Evolutionary conservation across 1,140 invertebrate species (phyloP).

Genomic region (Drosophila lacertosa): DNA sequence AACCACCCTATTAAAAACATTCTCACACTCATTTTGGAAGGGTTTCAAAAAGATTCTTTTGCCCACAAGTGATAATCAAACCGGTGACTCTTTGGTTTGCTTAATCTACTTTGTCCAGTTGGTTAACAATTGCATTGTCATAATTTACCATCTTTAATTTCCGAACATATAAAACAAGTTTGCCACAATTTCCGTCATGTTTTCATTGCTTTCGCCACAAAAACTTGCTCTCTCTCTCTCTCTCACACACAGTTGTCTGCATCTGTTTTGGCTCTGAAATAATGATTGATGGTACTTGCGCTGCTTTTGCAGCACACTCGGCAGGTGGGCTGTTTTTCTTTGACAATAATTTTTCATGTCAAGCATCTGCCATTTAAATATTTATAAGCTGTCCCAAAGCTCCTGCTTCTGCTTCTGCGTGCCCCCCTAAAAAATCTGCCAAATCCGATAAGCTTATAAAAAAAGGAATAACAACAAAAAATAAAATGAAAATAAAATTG

Average conservation of each 20-base stretch:
- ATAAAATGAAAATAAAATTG: slow-evolving; percentile 22
- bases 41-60: too few species aligned
- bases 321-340: slow-evolving; percentile 30
- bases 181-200: slow-evolving; percentile 29
- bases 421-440: slow-evolving; percentile 13
- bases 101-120: not conserved
- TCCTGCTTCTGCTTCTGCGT: not conserved
- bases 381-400: slow-evolving; percentile 54
- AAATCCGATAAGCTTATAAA: slow-evolving; percentile 40
- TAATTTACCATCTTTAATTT: slow-evolving; percentile 41
- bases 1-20: too few species aligned
- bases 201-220: not conserved
- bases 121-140: slow-evolving; percentile 29
- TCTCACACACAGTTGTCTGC: slow-evolving; percentile 5
- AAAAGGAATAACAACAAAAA: slow-evolving; percentile 15
- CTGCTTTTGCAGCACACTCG: slow-evolving; percentile 3
- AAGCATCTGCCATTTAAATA: slow-evolving; percentile 67
- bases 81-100: too few species aligned
- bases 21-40: too few species aligned
- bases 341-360: slow-evolving; percentile 51
- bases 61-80: too few species aligned
- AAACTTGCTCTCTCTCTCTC: not conserved
- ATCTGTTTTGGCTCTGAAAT: slow-evolving; percentile 35
- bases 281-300: slow-evolving; percentile 43
- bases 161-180: slow-evolving; percentile 22